Percentiles rank a stretch among this genome's conserved stretches.
phyloP scores from a whole-genome alignment of 2,888 invertebrate species.

The Stictocephala bisonia region DNA sequence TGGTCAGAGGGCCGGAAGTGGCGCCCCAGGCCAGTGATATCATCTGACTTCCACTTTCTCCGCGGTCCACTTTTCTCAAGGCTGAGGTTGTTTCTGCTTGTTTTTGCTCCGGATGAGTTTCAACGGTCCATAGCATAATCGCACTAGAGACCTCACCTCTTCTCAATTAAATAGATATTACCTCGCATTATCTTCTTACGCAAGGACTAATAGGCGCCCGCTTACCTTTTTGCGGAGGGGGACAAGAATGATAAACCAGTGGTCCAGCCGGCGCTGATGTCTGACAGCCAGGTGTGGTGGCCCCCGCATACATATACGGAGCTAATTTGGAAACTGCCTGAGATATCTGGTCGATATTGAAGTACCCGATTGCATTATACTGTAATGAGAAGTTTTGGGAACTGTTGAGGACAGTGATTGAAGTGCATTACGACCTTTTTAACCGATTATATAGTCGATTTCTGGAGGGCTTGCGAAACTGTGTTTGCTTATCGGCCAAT shows the following conservation, averaged over 20 bases:
- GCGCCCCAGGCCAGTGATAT: slow-evolving; percentile 25
- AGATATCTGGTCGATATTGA: too few species aligned
- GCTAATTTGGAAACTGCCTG: too few species aligned
- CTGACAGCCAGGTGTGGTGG: too few species aligned
- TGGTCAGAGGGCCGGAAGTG: slow-evolving; percentile 13
- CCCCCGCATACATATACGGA: too few species aligned
- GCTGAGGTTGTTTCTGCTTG: slow-evolving; percentile 28
- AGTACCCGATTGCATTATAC: too few species aligned
- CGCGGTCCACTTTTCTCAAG: slow-evolving; percentile 29
- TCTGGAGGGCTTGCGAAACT: too few species aligned
- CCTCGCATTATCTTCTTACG: slow-evolving; percentile 11
- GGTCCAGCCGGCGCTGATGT: too few species aligned
- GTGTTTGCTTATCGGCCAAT: too few species aligned
- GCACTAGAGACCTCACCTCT: neutral
- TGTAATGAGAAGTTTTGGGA: too few species aligned
- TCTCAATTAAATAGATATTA: slow-evolving; percentile 39
- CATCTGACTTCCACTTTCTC: slow-evolving; percentile 41
- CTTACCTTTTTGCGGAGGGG: slow-evolving; percentile 1
- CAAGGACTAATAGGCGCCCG: neutral
- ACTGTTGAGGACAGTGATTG: too few species aligned
- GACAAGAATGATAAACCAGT: slow-evolving; percentile 23
- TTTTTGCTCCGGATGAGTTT: slow-evolving; percentile 32
- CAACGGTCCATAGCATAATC: neutral
- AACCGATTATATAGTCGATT: too few species aligned
- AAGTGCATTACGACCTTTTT: too few species aligned